Percentiles rank a stretch among this genome's conserved stretches.
phyloP scores from a whole-genome alignment of 2,888 invertebrate species.

The Drosophila monieri region DNA sequence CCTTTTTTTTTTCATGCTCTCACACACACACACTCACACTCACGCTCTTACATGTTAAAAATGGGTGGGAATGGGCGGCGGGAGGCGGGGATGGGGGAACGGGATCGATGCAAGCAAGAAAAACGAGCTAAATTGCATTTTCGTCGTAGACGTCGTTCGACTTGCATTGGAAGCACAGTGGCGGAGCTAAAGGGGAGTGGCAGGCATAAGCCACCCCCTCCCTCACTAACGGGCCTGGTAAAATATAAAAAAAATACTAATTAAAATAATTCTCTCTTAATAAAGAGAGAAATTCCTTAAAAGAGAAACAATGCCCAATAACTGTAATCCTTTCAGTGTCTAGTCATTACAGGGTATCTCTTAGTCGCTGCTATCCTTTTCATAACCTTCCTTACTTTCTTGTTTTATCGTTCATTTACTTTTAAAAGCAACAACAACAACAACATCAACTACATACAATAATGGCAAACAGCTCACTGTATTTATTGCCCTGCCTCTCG shows the following conservation, averaged over 20 bases:
- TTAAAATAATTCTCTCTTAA: too few relatives aligned
- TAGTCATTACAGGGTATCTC: constrained; percentile 9
- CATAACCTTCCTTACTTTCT: constrained; percentile 47
- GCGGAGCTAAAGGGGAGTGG: constrained; percentile 40
- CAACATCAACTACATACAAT: constrained; percentile 47
- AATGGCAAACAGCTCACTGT: constrained; percentile 45
- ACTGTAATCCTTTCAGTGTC: neutral
- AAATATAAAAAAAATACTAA: neutral
- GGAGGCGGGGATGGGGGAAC: constrained; percentile 39
- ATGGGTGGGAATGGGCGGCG: constrained; percentile 53
- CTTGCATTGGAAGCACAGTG: constrained; percentile 52
- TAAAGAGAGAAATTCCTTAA: too few relatives aligned
- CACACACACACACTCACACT: constrained; percentile 27
- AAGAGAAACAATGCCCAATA: neutral
- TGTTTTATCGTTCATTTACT: constrained; percentile 79
- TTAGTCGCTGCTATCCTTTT: constrained; percentile 1
- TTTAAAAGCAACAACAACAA: constrained; percentile 66
- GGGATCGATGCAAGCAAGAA: constrained; percentile 74
- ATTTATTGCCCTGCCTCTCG: constrained; percentile 72
- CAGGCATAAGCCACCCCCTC: neutral
- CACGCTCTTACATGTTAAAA: constrained; percentile 17
- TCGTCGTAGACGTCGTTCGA: constrained; percentile 63
- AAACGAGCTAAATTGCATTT: constrained; percentile 80
- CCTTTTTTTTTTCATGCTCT: constrained; percentile 66
- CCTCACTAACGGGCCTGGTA: too few relatives aligned